Percentiles rank a stretch among this genome's conserved stretches.
These are phyloP conservation scores for Apostichopus japonicus DNA, from an alignment of 35 echinoderm and acorn worm species.

Conservation along the genomic window DNA sequence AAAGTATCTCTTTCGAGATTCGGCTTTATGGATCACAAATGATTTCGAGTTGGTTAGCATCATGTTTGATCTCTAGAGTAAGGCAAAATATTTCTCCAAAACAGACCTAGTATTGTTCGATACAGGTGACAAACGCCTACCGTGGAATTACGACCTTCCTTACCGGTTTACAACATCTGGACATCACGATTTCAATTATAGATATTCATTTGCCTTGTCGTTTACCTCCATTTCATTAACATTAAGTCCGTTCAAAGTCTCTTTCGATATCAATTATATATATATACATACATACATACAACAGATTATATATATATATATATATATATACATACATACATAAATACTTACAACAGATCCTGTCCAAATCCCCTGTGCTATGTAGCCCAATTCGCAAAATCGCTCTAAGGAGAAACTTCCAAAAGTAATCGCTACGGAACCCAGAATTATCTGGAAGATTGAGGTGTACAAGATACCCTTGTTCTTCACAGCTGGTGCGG, in stretches of 20 bases:
- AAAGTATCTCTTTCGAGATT: no score
- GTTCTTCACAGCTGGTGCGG: neutral
- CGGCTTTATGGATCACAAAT: no score
- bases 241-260: no score
- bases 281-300: neutral
- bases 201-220: no score
- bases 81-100: neutral
- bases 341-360: neutral
- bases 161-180: no score
- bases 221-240: no score
- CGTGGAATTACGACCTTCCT: neutral
- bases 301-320: neutral
- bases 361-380: slow-evolving; percentile 40
- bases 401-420: slow-evolving; percentile 1
- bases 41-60: no score
- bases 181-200: neutral
- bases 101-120: no score
- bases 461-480: neutral
- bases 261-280: no score
- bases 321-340: no score
- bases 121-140: no score
- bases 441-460: slow-evolving; percentile 17
- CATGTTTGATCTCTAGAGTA: no score
- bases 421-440: neutral
- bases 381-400: neutral